Percentiles rank a stretch among this genome's conserved stretches.
Conservation (phyloP, 2,797 vertebrate species). For the Diglossa cyanea region DNA sequence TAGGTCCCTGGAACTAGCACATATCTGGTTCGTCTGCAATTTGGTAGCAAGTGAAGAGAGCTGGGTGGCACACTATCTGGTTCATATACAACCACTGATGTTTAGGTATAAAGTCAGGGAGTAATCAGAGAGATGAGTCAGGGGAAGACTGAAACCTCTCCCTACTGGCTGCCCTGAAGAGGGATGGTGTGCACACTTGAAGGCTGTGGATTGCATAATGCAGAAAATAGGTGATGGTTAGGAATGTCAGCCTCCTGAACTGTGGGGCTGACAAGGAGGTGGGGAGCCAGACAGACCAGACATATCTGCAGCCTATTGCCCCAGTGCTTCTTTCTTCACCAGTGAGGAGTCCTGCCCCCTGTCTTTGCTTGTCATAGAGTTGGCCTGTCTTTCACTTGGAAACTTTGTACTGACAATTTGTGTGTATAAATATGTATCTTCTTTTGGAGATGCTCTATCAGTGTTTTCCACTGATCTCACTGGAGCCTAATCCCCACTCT, state of each 20-base stretch:
- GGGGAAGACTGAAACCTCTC: not conserved
- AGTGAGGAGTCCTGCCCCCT: not conserved
- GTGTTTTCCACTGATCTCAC: not conserved
- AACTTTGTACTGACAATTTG: not conserved
- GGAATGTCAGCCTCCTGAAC: not conserved
- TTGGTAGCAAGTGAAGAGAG: not conserved
- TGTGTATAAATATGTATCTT: no score
- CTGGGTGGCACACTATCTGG: fast-evolving
- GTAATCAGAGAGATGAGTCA: not conserved
- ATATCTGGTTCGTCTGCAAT: not conserved
- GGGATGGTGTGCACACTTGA: not conserved
- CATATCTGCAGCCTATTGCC: not conserved
- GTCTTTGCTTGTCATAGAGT: not conserved
- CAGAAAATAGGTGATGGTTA: not conserved
- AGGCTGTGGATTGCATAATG: not conserved
- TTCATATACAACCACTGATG: not conserved
- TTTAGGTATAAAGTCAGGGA: not conserved
- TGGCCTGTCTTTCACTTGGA: not conserved
- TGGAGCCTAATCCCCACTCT: not conserved
- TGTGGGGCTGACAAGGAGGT: not conserved
- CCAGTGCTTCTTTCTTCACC: not conserved
- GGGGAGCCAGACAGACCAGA: not conserved
- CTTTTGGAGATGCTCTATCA: not conserved
- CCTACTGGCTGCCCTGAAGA: not conserved
- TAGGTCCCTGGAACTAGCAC: not conserved